Percentiles rank a stretch among this genome's conserved stretches.
These are phyloP conservation scores for Psittacula echo DNA, from an alignment of 2,797 vertebrate genomes.

Conservation along the genomic window DNA sequence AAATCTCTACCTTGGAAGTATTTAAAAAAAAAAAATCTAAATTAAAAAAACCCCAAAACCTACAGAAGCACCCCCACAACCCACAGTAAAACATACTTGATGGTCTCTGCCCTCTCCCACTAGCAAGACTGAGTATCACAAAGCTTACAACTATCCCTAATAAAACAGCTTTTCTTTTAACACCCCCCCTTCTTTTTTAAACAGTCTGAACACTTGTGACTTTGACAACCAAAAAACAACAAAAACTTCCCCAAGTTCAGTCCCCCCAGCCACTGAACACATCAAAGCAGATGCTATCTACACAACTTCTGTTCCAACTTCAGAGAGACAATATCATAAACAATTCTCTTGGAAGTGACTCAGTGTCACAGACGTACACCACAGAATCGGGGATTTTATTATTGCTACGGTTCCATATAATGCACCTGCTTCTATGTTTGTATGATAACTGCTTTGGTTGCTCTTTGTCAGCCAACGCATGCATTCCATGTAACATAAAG, in stretches of 20 bases:
- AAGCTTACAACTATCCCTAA: not conserved
- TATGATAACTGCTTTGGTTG: not conserved
- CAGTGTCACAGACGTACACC: not conserved
- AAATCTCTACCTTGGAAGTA: not conserved
- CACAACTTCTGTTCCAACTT: not conserved
- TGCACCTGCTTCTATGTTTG: not conserved
- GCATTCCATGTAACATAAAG: not conserved
- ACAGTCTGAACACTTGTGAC: not conserved
- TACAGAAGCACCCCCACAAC: not conserved
- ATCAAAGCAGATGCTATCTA: not conserved
- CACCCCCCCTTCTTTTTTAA: not conserved
- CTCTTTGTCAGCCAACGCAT: not conserved
- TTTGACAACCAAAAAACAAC: not conserved
- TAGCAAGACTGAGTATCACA: not conserved
- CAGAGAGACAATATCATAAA: rapidly evolving
- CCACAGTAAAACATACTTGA: not conserved
- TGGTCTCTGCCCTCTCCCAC: not conserved
- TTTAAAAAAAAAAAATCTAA: not conserved
- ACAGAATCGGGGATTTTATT: not conserved
- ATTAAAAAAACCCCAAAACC: not conserved
- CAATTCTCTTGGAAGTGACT: not conserved
- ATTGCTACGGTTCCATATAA: not conserved
- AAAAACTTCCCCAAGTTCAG: not conserved
- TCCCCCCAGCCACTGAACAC: not conserved
- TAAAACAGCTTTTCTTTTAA: not conserved